These are phyloP conservation scores for Cervus canadensis DNA, from an alignment of 2,113 vertebrate species.

Conservation along the genomic window DNA sequence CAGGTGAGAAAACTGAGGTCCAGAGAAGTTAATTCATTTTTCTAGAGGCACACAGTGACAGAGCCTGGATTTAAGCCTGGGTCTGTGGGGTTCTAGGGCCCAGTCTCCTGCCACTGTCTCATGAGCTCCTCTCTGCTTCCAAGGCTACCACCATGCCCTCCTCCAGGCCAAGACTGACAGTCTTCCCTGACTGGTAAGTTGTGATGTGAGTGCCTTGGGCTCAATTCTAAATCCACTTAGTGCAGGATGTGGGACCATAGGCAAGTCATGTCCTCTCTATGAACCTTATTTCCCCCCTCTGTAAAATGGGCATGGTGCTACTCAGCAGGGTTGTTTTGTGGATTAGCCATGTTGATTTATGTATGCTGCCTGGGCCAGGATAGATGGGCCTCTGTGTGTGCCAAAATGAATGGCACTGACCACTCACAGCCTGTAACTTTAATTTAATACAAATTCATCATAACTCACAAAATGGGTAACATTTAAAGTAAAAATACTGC, in stretches of 20 bases:
- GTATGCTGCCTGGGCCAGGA: not conserved
- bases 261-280: not conserved
- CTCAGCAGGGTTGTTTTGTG: not conserved
- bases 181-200: not conserved
- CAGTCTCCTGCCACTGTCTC: not conserved
- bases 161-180: not conserved
- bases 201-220: not conserved
- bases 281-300: not conserved
- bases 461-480: conserved; percentile 64
- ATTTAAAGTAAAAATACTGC: conserved; percentile 70
- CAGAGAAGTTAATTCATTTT: not conserved
- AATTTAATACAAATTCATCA: conserved; percentile 72
- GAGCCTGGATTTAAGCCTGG: not conserved
- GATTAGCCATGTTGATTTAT: not conserved
- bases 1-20: not conserved
- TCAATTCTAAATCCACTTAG: not conserved
- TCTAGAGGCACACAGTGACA: not conserved
- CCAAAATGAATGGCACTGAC: conserved; percentile 11
- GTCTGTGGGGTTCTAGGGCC: not conserved
- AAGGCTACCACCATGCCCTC: not conserved
- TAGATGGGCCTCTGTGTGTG: not conserved
- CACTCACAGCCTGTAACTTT: conserved; percentile 46
- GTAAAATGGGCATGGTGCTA: not conserved
- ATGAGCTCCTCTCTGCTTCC: not conserved
- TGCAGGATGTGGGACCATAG: not conserved